Base-by-base conservation (phyloP, 2,888 invertebrate species). In the Arrhopalites spinosus region DNA sequence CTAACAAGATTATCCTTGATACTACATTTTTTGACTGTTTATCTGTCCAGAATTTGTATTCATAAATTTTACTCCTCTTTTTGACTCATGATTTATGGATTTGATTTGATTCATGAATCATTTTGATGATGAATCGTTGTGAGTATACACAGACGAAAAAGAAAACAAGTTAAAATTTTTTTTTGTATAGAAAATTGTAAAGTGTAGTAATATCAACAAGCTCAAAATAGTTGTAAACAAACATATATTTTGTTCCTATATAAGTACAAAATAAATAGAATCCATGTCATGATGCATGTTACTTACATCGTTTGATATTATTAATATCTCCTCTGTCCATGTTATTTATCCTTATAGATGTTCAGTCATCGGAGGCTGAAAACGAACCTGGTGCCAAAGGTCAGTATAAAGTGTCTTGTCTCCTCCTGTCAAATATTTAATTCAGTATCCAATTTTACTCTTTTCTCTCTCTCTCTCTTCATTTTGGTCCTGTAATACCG, bases 301-400 rank as follows among this genome's bases (percentile, higher is more conserved):
- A 50, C 17, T n/a, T 50, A 3, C 23, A 20, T 27, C 11, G n/a
- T 23, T 63, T 63, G 17, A 23, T 23, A 23, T 25, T 13, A 5
- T 59, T 29, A 63, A 23, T 27, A 53, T 70, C 30, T 53, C 29
- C 53, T 23, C 15, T 61, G 20, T 17, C 20, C 29, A 43, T 68
- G 25, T 68, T 13, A n/a, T 27, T 56, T 75, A 29, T 76, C 47
- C 72, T 17, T 53, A 76, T 75, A 79, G 80, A 79, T 15, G 74
- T 73, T 78, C 80, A 77, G 75, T 74, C 78, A 56, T 64, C 70
- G 50, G 78, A 78, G 74, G 77, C 77, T 72, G 79, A 76, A 20
- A 76, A 68, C 66, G 78, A 77, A 67, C 78, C 77, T 47, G 75
- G 75, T 76, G 79, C 79, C 74, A 80, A 78, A 80, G 80, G 80